Evolutionary conservation across 2,797 vertebrate genomes (phyloP).

Genomic region (Tangara arthus): DNA sequence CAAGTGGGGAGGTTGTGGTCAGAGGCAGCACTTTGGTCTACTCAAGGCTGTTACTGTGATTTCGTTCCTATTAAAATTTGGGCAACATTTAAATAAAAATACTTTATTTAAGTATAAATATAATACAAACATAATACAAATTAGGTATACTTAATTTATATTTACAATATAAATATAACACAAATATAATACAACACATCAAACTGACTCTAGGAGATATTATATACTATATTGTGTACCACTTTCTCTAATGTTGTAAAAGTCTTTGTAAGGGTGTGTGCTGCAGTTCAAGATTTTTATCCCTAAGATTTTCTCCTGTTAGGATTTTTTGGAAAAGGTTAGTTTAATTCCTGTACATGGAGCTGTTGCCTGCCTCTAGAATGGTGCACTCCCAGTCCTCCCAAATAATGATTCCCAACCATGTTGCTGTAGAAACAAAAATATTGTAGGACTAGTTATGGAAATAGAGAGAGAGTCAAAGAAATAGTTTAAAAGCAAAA

Average conservation of each 20-base stretch:
- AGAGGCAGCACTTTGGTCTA: neutral
- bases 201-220: neutral
- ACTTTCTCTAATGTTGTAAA: neutral
- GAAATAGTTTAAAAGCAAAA: neutral
- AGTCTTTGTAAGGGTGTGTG: neutral
- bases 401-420: neutral
- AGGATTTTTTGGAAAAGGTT: neutral
- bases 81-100: neutral
- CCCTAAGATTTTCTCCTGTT: neutral
- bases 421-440: neutral
- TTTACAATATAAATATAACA: no score
- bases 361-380: neutral
- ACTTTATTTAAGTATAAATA: neutral
- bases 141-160: no score
- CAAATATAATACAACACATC: neutral
- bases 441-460: neutral
- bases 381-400: neutral
- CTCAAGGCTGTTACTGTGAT: neutral
- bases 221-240: fast-evolving
- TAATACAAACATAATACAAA: no score
- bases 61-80: neutral
- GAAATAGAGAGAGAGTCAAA: neutral
- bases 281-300: neutral
- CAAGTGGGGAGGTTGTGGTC: neutral
- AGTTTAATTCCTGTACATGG: neutral